Conservation (phyloP, 2,888 invertebrate genomes). For the Furcula furcula region DNA sequence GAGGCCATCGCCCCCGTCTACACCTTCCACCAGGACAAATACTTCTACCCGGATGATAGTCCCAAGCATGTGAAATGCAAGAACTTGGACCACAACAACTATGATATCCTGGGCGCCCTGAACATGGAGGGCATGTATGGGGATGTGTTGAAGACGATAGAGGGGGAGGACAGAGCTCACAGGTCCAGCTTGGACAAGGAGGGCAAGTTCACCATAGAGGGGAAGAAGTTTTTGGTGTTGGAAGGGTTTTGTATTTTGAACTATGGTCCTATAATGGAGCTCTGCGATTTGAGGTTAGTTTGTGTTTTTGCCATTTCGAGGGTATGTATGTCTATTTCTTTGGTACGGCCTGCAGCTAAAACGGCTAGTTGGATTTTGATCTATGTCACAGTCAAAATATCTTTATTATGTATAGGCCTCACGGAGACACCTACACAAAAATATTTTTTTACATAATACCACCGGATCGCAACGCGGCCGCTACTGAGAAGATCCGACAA, state of each 20-base stretch:
- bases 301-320: too few relatives aligned
- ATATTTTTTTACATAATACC: too few relatives aligned
- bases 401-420: too few relatives aligned
- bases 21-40: constrained; percentile 88
- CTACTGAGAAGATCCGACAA: too few relatives aligned
- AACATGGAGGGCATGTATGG: constrained; percentile 87
- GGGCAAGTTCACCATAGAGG: constrained; percentile 22
- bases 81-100: constrained; percentile 87
- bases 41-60: constrained; percentile 86
- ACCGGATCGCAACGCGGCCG: too few relatives aligned
- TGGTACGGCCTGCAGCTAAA: too few relatives aligned
- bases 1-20: constrained; percentile 65
- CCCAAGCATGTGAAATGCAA: constrained; percentile 83
- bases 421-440: too few relatives aligned
- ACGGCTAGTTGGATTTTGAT: too few relatives aligned
- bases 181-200: constrained; percentile 5
- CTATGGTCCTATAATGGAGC: constrained; percentile 83
- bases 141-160: constrained; percentile 77
- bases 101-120: constrained; percentile 86
- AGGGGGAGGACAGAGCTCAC: constrained; percentile 32
- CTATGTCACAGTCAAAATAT: too few relatives aligned
- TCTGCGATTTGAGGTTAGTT: constrained; percentile 84
- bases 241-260: constrained; percentile 91
- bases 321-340: too few relatives aligned
- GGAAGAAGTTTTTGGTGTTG: constrained; percentile 82